These are phyloP conservation scores for Trisateles emortualis DNA, from an alignment of 2,888 invertebrate species.

Conservation along the genomic window DNA sequence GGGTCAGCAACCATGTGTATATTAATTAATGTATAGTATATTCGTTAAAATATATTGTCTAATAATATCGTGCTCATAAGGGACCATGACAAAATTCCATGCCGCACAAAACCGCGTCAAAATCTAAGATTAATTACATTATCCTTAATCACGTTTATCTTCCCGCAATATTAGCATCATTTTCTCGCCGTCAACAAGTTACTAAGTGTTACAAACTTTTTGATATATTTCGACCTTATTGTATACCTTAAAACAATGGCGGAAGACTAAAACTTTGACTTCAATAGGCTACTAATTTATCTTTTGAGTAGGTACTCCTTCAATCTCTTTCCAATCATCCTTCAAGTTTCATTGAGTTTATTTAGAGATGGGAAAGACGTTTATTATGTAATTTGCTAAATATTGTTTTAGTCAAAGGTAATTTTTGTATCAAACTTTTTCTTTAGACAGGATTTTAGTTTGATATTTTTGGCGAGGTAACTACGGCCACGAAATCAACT, in stretches of 20 bases:
- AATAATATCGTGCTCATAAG: too few species aligned
- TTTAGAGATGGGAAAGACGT: neutral
- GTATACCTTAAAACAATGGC: neutral
- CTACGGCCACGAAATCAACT: too few species aligned
- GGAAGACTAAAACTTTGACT: neutral
- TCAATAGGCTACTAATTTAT: neutral
- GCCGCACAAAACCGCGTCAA: too few species aligned
- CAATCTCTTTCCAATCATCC: neutral
- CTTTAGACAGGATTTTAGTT: neutral
- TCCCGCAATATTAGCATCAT: too few species aligned
- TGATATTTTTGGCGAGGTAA: too few species aligned
- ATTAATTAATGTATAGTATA: too few species aligned
- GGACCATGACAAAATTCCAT: too few species aligned
- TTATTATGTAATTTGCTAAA: neutral
- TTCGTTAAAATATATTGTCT: too few species aligned
- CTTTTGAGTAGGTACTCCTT: neutral
- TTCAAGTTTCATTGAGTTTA: neutral
- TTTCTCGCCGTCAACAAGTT: too few species aligned
- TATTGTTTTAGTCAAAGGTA: neutral
- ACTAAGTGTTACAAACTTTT: neutral
- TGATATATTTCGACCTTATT: neutral
- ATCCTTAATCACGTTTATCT: too few species aligned
- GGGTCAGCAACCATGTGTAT: too few species aligned
- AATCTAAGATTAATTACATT: too few species aligned
- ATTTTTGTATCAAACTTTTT: neutral